These are phyloP conservation scores for Otis tarda DNA, from an alignment of 2,113 vertebrate genomes.

Conservation along the genomic window DNA sequence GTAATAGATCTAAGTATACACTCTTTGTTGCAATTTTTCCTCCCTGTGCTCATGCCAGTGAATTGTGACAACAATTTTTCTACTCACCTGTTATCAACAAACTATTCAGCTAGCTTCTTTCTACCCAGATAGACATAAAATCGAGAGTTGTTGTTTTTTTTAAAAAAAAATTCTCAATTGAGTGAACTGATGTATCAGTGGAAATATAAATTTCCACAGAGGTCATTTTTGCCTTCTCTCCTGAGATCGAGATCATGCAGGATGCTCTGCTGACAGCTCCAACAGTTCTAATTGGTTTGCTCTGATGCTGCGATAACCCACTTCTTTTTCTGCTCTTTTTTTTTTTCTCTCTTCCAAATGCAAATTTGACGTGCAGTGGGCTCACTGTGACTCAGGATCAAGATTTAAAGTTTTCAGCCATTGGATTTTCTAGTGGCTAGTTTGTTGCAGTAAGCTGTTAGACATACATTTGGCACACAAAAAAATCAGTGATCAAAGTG, in stretches of 20 bases:
- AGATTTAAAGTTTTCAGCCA: neutral
- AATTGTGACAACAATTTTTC: conserved; percentile 35
- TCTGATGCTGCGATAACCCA: neutral
- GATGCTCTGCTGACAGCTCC: neutral
- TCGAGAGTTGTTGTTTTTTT: neutral
- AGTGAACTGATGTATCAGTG: neutral
- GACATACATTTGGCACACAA: neutral
- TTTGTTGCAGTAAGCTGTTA: neutral
- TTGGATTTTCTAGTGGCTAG: neutral
- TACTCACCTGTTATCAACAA: neutral
- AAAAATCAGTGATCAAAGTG: neutral
- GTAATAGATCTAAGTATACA: neutral
- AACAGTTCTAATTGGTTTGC: neutral
- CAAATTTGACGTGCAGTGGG: neutral
- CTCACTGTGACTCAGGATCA: neutral
- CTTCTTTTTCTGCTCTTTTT: neutral
- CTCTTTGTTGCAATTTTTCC: neutral
- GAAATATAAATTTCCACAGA: neutral
- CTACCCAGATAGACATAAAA: neutral
- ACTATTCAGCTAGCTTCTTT: conserved; percentile 4
- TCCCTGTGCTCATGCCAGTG: neutral
- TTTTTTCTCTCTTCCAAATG: neutral
- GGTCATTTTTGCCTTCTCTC: neutral
- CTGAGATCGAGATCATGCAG: neutral
- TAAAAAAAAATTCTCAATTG: neutral